These are phyloP conservation scores for Pseudolycoriella hygida DNA, from an alignment of 2,888 invertebrate species.

Conservation along the genomic window DNA sequence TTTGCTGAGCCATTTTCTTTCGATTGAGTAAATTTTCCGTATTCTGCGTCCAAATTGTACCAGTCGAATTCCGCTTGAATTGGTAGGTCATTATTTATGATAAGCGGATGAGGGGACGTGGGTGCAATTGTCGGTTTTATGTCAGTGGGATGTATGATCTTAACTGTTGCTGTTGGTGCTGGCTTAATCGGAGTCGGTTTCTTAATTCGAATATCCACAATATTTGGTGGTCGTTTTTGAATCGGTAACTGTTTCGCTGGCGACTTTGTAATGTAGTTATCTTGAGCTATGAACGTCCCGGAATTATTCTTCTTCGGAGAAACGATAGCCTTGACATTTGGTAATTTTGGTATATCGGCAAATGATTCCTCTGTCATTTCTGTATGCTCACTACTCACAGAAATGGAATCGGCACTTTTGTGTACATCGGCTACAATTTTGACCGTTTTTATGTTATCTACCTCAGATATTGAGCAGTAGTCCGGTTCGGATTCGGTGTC, in stretches of 20 bases:
- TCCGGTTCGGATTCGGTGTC: conserved; percentile 39
- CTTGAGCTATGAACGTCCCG: conserved; percentile 12
- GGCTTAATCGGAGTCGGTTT: background rate
- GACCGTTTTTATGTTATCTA: conserved; percentile 33
- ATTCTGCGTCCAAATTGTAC: conserved; percentile 29
- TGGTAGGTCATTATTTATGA: conserved; percentile 16
- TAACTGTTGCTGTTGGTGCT: background rate
- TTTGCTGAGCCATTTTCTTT: conserved; percentile 11
- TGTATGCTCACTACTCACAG: conserved; percentile 17
- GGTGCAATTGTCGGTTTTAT: background rate
- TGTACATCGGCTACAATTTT: conserved; percentile 37
- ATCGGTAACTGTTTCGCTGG: conserved; percentile 19
- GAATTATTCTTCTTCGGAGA: conserved; percentile 44
- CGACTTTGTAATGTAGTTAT: conserved; percentile 13
- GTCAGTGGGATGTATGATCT: background rate
- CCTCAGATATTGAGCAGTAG: conserved; percentile 61
- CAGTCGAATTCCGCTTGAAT: conserved; percentile 29
- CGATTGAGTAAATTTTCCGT: conserved; percentile 19
- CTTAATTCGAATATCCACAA: background rate
- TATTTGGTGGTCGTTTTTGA: background rate
- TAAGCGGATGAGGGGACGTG: background rate
- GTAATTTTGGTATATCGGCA: conserved; percentile 51
- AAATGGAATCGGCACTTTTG: conserved; percentile 17
- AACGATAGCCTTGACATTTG: conserved; percentile 56
- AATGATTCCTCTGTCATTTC: conserved; percentile 26